phyloP scores from a whole-genome alignment of 2,888 invertebrate genomes.

The Andrena chrysosceles region DNA sequence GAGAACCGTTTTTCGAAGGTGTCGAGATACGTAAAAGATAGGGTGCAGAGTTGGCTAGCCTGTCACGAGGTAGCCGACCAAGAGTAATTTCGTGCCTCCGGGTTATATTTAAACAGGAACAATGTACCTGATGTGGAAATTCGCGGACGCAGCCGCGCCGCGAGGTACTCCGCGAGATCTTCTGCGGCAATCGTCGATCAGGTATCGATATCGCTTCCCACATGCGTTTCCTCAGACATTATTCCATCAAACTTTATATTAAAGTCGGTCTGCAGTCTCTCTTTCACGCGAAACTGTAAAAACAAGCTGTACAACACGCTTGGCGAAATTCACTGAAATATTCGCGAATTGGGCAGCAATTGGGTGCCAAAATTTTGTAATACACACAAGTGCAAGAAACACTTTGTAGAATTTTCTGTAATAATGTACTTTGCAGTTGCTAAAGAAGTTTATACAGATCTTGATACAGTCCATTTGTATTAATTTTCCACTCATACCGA shows the following conservation, averaged over 20 bases:
- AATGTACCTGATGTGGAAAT: slow-evolving; percentile 72
- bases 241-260: slow-evolving; percentile 2
- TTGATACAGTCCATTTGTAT: too few species aligned
- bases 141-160: slow-evolving; percentile 59
- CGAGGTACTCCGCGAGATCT: slow-evolving; percentile 48
- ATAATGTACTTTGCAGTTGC: too few species aligned
- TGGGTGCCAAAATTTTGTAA: too few species aligned
- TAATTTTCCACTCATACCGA: too few species aligned
- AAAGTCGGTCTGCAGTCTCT: not conserved
- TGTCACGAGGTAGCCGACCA: slow-evolving; percentile 66
- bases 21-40: slow-evolving; percentile 49
- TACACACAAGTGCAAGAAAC: too few species aligned
- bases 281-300: not conserved
- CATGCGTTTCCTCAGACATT: not conserved
- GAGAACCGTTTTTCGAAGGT: slow-evolving; percentile 40
- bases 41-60: slow-evolving; percentile 65
- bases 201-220: slow-evolving; percentile 38
- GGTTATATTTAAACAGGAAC: slow-evolving; percentile 74
- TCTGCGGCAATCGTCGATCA: slow-evolving; percentile 44
- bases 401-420: too few species aligned
- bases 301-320: too few species aligned
- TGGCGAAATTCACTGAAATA: too few species aligned
- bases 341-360: too few species aligned
- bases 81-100: slow-evolving; percentile 71
- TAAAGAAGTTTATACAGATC: too few species aligned